Evolutionary conservation across 1,140 invertebrate species (phyloP), one percentile per base, ranked within the genome.

Genomic region (Tetramorium simillimum): DNA sequence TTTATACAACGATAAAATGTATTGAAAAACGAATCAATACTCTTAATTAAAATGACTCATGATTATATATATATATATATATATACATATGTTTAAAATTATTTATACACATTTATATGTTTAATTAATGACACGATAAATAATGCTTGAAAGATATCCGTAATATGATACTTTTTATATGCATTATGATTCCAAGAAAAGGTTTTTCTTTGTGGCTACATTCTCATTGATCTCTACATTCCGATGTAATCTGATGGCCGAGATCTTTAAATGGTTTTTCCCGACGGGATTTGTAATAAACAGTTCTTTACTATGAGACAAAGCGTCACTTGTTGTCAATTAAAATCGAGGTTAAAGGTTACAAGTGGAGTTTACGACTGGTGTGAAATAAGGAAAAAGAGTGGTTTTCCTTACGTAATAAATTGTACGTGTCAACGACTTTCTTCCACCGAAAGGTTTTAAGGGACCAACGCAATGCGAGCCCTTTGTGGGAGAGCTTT

Each of bases 401-500:
- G 14, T 69, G 10, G 14, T 62, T 60, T 43, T 56, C 21, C 24
- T 28, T 33, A 4, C 18, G 40, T 14, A 37, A 53, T 80, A 69
- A 78, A 53, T 53, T 75, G 82, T 82, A 85, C 60, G 87, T 86
- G 86, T 86, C 70, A 86, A 86, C 81, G 77, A 81, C 53, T 89
- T 91, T 88, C 86, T 63, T 58, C 46, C 49, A 21, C 46, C 60
- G 46, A 60, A 60, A 73, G 80, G 16, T 72, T 87, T 76, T 28
- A 58, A 85, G 75, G 67, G 91, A 90, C 88, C 88, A 91, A 91
- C 90, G 91, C 91, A 82, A 58, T 40, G 90, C 81, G 63, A 67
- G 14, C 46, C 62, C 91, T 91, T 88, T 91, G 90, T 87, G 86
- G 91, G 91, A 91, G 91, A 67, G 73, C 91, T 84, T 56, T 58